Percentiles rank a stretch among this genome's conserved stretches.
phyloP scores from a whole-genome alignment of 2,888 invertebrate genomes.

The Auanema sp. region DNA sequence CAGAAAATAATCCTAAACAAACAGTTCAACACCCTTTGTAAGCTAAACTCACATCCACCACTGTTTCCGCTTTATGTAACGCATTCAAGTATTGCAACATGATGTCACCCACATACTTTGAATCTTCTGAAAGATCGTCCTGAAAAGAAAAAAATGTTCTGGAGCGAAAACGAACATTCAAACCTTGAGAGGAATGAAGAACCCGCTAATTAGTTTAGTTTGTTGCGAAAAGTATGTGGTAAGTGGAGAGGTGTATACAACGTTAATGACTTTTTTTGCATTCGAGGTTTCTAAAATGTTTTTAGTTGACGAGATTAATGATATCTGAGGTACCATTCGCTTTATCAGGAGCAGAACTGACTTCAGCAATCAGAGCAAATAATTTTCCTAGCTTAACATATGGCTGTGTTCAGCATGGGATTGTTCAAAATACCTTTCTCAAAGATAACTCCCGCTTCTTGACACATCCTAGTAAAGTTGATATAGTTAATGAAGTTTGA shows the following conservation, averaged over 20 bases:
- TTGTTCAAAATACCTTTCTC: conserved; percentile 23
- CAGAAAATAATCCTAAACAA: conserved; percentile 39
- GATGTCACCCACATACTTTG: conserved; percentile 29
- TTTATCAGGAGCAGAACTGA: no score
- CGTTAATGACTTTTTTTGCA: conserved; percentile 8
- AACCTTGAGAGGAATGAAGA: conserved; percentile 39
- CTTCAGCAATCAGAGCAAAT: no score
- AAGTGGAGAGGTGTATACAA: neutral
- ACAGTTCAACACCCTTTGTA: conserved; percentile 2
- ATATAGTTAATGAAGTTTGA: conserved; percentile 24
- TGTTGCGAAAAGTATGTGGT: no score
- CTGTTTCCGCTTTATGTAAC: conserved; percentile 6
- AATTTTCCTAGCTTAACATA: no score
- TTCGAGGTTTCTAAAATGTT: conserved; percentile 20
- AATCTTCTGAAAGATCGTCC: conserved; percentile 29
- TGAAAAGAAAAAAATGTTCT: conserved; percentile 10
- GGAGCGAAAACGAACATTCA: neutral
- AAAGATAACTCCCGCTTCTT: conserved; percentile 21
- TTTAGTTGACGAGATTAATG: no score
- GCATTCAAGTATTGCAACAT: conserved; percentile 37
- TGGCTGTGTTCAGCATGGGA: no score
- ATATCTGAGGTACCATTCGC: neutral
- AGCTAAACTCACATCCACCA: conserved; percentile 15
- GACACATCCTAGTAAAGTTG: conserved; percentile 19
- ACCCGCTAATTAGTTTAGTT: conserved; percentile 27